Base-by-base conservation (phyloP, 2,888 invertebrate genomes). In the Tenthredo distinguenda region DNA sequence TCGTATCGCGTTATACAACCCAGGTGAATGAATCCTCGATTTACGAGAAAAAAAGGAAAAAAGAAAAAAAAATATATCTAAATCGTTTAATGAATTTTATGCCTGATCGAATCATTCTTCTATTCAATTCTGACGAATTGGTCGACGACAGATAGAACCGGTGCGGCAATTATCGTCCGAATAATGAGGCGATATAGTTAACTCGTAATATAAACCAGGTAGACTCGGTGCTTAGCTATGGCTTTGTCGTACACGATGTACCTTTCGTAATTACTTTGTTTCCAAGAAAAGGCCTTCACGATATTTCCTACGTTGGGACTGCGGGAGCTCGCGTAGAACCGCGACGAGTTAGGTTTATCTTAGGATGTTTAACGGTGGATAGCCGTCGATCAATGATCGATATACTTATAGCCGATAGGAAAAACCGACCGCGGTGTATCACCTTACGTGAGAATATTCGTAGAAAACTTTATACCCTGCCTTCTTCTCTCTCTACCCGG, bases 231-330 rank as follows among this genome's bases (percentile, higher is more conserved):
- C 34, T 68, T 40, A 6, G n/a, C 18, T 47, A 15, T n/a, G 9
- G 58, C 62, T 62, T n/a, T 58, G 65, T 81, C 81, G 62, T 81
- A 81, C 40, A 40, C 43, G 81, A 10, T 81, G 40, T 43, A 37
- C 43, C 81, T 50, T 43, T 84, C 82, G 82, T 84, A 86, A 87
- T 87, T 82, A 86, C 68, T 87, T 85, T 76, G 65, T 85, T 83
- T 71, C 82, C 79, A 21, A 86, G 77, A 81, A 68, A 86, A 85
- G 74, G 82, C 47, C 71, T 43, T 68, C 15, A 15, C 31, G 34
- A 34, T 58, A 26, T 83, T 68, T 31, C 31, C 7, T n/a, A 81
- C 9, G 68, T 71, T 83, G 47, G 71, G 50, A 47, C 43, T 37
- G 68, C 68, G 83, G 43, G 47, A 83, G 47, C n/a, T 71, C 68